phyloP scores from a whole-genome alignment of 2,888 invertebrate species.

The Dusona sp. region DNA sequence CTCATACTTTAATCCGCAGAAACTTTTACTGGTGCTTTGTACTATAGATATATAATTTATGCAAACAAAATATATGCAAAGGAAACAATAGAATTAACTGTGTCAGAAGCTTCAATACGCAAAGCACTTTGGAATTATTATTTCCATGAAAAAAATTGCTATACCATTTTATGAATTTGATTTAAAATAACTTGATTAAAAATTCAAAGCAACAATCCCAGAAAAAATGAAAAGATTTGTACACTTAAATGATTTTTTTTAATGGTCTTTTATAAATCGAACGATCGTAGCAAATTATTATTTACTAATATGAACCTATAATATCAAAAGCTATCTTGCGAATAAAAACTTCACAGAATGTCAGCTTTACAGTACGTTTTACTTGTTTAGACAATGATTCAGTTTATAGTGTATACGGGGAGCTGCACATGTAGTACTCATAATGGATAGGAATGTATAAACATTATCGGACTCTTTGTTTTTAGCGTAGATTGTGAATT shows the following conservation, averaged over 20 bases:
- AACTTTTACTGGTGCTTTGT: conserved; percentile 5
- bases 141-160: background rate
- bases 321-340: background rate
- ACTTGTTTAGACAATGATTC: background rate
- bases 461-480: too few relatives aligned
- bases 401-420: too few relatives aligned
- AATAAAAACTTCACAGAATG: background rate
- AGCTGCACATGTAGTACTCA: too few relatives aligned
- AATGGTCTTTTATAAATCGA: background rate
- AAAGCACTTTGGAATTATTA: background rate
- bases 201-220: too few relatives aligned
- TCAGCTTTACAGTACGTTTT: background rate
- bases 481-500: too few relatives aligned
- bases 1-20: conserved; percentile 24
- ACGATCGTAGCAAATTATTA: background rate
- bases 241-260: background rate
- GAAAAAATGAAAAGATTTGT: background rate
- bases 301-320: background rate
- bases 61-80: conserved; percentile 4
- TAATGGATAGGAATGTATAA: too few relatives aligned
- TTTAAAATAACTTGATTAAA: background rate
- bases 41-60: background rate
- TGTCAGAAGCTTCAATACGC: conserved; percentile 9
- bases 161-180: background rate
- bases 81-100: conserved; percentile 8